Evolutionary conservation across 2,888 invertebrate species (phyloP), one percentile per base, ranked within the genome.

Genomic region (Drosophila engyochracea): DNA sequence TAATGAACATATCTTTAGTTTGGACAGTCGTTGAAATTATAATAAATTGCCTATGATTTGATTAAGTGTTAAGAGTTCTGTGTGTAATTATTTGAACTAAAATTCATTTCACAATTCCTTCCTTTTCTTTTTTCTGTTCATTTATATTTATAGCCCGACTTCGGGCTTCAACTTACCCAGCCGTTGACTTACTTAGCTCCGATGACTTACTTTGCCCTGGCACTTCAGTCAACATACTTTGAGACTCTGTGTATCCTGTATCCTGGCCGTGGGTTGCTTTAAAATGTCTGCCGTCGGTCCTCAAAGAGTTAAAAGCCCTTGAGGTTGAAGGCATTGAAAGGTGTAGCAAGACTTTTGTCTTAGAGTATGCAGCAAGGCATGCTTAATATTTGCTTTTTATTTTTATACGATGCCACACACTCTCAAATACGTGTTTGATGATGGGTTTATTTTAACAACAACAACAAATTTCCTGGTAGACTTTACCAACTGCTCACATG

Each of bases 181-280:
- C 49, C 51, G 73, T 70, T 74, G 64, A 70, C 69, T 81, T 55
- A 16, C 30, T 57, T 53, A 39, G 52, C 22, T 47, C 51, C 41
- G 54, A 22, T 4, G 47, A 47, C 16, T 25, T 82, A 74, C 47
- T 79, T 77, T 85, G 60, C 72, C 62, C 70, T 76, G 72, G 58
- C 80, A 77, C 77, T 76, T 80, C 58, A 55, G 60, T 52, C 47
- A 51, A 69, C 55, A 57, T 12, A 28, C 49, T 25, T 22, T 33
- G 35, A 25, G 28, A 14, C 52, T 31, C 52, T 53, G 16, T n/a
- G 37, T 37, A 28, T 39, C 37, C 54, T 52, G 41, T 62, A 65
- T 74, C 47, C 60, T 65, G 57, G 39, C 51, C 71, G 7, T 51
- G 68, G 49, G 73, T 67, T 68, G 37, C 55, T 70, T 52, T 30